Evolutionary conservation across 2,797 vertebrate genomes (phyloP), one percentile per base, ranked within the genome.

Genomic region (Lepidocolaptes lacrymiger): DNA sequence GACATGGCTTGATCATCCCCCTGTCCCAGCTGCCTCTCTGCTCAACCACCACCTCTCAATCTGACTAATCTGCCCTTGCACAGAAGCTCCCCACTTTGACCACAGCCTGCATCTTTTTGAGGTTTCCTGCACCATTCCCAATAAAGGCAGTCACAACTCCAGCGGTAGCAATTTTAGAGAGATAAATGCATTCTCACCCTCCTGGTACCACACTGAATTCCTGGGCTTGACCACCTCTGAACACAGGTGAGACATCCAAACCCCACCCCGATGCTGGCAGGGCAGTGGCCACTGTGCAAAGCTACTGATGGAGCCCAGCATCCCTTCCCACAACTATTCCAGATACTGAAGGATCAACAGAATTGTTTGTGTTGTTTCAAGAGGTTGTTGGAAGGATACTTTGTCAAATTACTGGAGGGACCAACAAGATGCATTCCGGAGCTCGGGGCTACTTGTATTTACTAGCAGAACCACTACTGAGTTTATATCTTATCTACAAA

Each of bases 401-500:
- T 84, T 74, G 67, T 88, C 88, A 95, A 94, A 93, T 79, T 87
- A 91, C 89, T 67, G 30, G 44, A 82, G 83, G 71, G 63, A 91
- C 82, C 63, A 76, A 93, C 67, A 82, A 51, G 67, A 88, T 80
- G 63, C 19, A 49, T 69, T 49, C 44, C 10, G 22, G 74, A 91
- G 85, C 88, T 91, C 32, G n/a, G 15, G 77, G 85, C 64, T 88
- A 91, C 89, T 87, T 77, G 77, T 89, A 89, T 95, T 94, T 96
- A 90, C 75, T 71, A 90, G 67, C 49, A 81, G 80, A 93, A 62
- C 59, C 51, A 63, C 83, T 61, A 66, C 69, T 7, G 46, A 89
- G 41, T 88, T 93, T 94, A 22, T 91, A 85, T 82, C 74, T 96
- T 94, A 77, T 71, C 85, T 91, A 82, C 67, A 87, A 77, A 90